Conservation (phyloP, 2,797 vertebrate genomes). For the Propithecus deckenii region DNA sequence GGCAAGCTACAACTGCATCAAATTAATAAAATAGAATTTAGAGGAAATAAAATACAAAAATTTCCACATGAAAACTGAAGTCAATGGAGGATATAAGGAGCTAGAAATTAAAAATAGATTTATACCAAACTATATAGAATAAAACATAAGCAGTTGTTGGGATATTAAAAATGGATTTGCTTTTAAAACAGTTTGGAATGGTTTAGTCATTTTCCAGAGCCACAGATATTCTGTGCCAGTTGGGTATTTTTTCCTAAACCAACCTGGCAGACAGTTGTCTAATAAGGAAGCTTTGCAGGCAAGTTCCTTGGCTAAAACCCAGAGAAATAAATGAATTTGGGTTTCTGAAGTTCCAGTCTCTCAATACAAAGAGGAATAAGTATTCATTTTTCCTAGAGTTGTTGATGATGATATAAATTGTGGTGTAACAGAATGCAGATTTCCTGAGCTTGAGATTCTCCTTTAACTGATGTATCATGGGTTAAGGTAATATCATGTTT, state of each 20-base stretch:
- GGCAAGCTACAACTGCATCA: neutral
- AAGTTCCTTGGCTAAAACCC: neutral
- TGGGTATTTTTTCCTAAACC: constrained; percentile 56
- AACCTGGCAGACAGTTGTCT: constrained; percentile 28
- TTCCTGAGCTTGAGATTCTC: neutral
- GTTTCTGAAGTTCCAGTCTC: neutral
- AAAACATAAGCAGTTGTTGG: constrained; percentile 42
- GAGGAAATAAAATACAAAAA: constrained; percentile 39
- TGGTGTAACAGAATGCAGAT: neutral
- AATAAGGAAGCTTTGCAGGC: constrained; percentile 37
- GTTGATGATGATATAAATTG: neutral
- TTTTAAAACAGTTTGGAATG: constrained; percentile 60
- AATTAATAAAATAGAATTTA: constrained; percentile 58
- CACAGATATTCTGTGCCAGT: constrained; percentile 14
- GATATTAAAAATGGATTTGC: constrained; percentile 55
- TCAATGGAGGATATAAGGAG: neutral
- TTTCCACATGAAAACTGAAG: constrained; percentile 24
- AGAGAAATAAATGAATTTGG: neutral
- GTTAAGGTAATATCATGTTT: neutral
- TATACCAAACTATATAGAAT: constrained; percentile 27
- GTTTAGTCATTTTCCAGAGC: constrained; percentile 62
- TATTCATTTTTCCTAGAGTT: neutral
- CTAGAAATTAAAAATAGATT: constrained; percentile 60
- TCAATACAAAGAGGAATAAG: neutral
- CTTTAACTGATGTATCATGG: neutral